phyloP scores from a whole-genome alignment of 2,797 vertebrate genomes.

The Euthynnus affinis region DNA sequence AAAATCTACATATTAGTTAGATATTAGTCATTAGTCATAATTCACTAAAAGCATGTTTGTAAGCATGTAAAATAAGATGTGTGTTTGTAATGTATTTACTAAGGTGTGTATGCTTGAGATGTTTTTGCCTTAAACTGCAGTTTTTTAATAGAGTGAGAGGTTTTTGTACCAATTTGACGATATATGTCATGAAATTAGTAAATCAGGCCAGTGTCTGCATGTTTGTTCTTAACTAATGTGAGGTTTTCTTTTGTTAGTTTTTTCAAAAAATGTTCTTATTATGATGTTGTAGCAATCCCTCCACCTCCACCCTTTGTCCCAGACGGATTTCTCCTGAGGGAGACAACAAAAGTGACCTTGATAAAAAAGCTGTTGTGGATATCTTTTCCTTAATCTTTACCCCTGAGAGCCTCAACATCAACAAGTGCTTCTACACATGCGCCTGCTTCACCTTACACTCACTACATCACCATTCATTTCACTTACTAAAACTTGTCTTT shows the following conservation, averaged over 20 bases:
- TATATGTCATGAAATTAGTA: no score
- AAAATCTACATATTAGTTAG: background rate
- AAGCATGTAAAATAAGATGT: no score
- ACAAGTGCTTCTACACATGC: slow-evolving; percentile 30
- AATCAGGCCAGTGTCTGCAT: background rate
- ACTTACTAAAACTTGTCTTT: background rate
- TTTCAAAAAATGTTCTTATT: background rate
- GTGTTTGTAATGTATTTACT: no score
- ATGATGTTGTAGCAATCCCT: background rate
- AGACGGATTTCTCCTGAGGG: no score
- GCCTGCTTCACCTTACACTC: slow-evolving; percentile 39
- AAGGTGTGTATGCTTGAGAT: no score
- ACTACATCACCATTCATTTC: background rate
- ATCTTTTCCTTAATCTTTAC: background rate
- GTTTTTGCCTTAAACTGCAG: no score
- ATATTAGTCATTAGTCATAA: background rate
- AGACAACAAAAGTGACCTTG: background rate
- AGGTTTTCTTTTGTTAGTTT: background rate
- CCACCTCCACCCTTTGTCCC: no score
- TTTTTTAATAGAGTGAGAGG: no score
- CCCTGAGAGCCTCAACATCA: background rate
- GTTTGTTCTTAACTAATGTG: background rate
- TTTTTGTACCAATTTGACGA: no score
- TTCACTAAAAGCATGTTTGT: no score
- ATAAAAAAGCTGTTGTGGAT: background rate